These are phyloP conservation scores for Bos indicus DNA, from an alignment of 2,113 vertebrate genomes.

Conservation along the genomic window DNA sequence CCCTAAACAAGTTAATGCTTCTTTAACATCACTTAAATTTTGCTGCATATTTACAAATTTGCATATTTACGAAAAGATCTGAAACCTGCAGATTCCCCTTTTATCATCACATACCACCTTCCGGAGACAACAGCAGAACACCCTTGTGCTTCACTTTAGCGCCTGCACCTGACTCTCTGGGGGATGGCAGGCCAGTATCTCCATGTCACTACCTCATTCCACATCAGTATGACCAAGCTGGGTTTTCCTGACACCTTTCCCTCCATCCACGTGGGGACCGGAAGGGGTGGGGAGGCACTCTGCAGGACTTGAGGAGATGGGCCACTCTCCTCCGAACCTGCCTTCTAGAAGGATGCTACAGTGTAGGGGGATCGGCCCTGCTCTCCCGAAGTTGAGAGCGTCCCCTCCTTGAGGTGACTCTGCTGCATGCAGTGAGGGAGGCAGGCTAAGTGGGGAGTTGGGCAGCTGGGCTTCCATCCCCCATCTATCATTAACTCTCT, in stretches of 20 bases:
- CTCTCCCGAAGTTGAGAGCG: not conserved
- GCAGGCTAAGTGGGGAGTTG: not conserved
- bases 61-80: not conserved
- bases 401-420: not conserved
- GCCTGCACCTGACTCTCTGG: not conserved
- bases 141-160: not conserved
- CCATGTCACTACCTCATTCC: not conserved
- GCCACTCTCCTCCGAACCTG: not conserved
- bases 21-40: not conserved
- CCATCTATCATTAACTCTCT: not conserved
- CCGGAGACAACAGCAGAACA: not conserved
- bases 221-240: not conserved
- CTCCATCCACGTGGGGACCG: not conserved
- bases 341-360: not conserved
- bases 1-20: not conserved
- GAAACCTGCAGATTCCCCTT: not conserved
- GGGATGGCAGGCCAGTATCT: not conserved
- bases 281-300: not conserved
- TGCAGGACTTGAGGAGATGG: not conserved
- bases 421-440: too few species aligned
- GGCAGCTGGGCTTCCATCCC: not conserved
- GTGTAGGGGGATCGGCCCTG: not conserved
- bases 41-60: not conserved
- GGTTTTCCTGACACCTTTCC: not conserved
- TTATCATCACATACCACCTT: not conserved